Evolutionary conservation across 2,888 invertebrate species (phyloP).

Genomic region (Trichogramma dendrolimi): DNA sequence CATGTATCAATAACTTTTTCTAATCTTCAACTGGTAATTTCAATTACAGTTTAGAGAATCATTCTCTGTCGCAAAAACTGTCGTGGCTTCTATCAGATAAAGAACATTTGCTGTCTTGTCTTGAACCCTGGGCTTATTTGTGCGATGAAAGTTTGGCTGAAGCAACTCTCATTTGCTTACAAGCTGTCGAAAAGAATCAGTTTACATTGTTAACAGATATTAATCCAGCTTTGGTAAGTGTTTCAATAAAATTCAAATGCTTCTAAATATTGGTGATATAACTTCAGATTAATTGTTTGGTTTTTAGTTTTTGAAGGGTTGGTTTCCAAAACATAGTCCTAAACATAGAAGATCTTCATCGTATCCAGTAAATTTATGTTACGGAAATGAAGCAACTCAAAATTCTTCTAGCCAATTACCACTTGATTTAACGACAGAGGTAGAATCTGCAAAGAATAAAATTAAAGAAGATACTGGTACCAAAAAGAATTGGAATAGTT

Average conservation of each 20-base stretch:
- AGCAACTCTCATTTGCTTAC: slow-evolving; percentile 61
- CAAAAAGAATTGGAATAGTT: neutral
- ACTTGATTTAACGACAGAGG: neutral
- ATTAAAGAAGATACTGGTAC: no score
- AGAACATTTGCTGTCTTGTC: slow-evolving; percentile 59
- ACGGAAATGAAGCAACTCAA: neutral
- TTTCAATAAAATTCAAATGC: neutral
- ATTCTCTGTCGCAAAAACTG: slow-evolving; percentile 58
- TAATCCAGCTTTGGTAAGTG: slow-evolving; percentile 55
- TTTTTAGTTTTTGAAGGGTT: slow-evolving; percentile 43
- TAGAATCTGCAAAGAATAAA: no score
- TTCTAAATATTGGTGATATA: neutral
- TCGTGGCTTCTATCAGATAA: slow-evolving; percentile 62
- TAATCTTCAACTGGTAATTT: neutral
- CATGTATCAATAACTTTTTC: slow-evolving; percentile 2
- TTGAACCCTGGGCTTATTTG: slow-evolving; percentile 59
- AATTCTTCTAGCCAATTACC: neutral
- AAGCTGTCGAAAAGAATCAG: slow-evolving; percentile 63
- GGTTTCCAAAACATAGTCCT: slow-evolving; percentile 44
- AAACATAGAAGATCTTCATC: slow-evolving; percentile 48
- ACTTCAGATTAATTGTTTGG: neutral
- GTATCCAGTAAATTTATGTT: slow-evolving; percentile 44
- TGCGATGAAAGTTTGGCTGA: slow-evolving; percentile 60
- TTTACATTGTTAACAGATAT: slow-evolving; percentile 62
- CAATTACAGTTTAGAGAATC: slow-evolving; percentile 55